Conservation (phyloP, 2,888 invertebrate species). For the Phanerotoma sp. region DNA sequence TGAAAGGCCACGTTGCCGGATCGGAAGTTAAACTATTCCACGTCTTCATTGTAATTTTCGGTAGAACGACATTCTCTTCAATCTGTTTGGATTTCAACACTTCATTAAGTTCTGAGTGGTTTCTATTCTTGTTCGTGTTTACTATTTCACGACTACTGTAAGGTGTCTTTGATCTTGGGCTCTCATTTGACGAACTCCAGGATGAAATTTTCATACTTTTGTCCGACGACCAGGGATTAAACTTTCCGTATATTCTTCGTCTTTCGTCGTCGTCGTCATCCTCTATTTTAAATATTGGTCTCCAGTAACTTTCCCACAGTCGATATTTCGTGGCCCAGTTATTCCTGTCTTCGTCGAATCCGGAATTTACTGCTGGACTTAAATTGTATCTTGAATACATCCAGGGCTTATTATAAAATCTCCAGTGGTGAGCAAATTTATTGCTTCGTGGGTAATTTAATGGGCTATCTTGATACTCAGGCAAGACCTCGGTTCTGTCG, state of each 20-base stretch:
- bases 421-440: slow-evolving; percentile 21
- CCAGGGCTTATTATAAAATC: slow-evolving; percentile 11
- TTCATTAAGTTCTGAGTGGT: slow-evolving; percentile 27
- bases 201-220: slow-evolving; percentile 8
- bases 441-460: slow-evolving; percentile 9
- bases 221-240: slow-evolving; percentile 27
- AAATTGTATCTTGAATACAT: slow-evolving; percentile 25
- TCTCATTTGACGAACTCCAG: neutral
- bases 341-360: slow-evolving; percentile 1
- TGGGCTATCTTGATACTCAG: slow-evolving; percentile 25
- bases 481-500: slow-evolving; percentile 21
- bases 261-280: slow-evolving; percentile 8
- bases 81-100: slow-evolving; percentile 13
- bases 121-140: slow-evolving; percentile 24
- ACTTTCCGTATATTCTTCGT: slow-evolving; percentile 26
- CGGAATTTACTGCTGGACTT: neutral
- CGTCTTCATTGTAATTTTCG: slow-evolving; percentile 46
- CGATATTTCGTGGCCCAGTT: slow-evolving; percentile 7
- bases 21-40: slow-evolving; percentile 51
- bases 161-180: slow-evolving; percentile 17
- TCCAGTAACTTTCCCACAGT: slow-evolving; percentile 1
- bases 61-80: slow-evolving; percentile 31
- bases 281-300: neutral
- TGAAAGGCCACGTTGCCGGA: slow-evolving; percentile 53
- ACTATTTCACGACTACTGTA: slow-evolving; percentile 1